These are phyloP conservation scores for Rhadinocentrus ornatus DNA, from an alignment of 2,797 vertebrate genomes.

Conservation along the genomic window DNA sequence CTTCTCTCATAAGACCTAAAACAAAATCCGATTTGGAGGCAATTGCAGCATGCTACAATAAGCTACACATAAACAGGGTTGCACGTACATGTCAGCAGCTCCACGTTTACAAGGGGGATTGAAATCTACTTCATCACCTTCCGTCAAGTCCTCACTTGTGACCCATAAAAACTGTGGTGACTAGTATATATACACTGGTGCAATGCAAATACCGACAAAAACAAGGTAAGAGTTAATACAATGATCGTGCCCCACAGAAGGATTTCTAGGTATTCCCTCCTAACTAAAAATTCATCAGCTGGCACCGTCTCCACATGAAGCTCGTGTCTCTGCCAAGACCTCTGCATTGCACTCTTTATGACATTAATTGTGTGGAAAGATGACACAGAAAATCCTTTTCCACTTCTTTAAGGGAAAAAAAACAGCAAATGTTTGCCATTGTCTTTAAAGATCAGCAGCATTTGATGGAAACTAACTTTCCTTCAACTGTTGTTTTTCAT, in stretches of 20 bases:
- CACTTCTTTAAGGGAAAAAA: conserved; percentile 64
- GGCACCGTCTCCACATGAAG: conserved; percentile 29
- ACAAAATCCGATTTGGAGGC: background rate
- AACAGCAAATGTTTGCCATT: conserved; percentile 68
- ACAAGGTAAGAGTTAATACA: conserved; percentile 13
- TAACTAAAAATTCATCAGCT: conserved; percentile 38
- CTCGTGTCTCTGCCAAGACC: conserved; percentile 49
- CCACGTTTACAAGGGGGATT: conserved; percentile 27
- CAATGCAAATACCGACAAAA: background rate
- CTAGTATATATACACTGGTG: conserved; percentile 18
- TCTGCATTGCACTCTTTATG: conserved; percentile 60
- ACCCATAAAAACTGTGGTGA: conserved; percentile 28
- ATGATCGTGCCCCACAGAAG: conserved; percentile 26
- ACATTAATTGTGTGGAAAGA: conserved; percentile 78
- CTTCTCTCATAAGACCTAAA: background rate
- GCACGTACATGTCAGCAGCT: conserved; percentile 28
- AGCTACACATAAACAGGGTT: conserved; percentile 12
- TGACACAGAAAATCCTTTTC: conserved; percentile 76
- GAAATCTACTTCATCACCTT: conserved; percentile 17
- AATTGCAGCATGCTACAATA: background rate
- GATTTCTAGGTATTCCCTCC: conserved; percentile 46
- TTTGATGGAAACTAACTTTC: conserved; percentile 68
- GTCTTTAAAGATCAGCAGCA: conserved; percentile 64
- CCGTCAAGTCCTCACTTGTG: conserved; percentile 40
- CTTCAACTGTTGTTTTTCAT: conserved; percentile 59